Evolutionary conservation across 2,113 vertebrate species (phyloP).

Genomic region (Todiramphus saurophagus): DNA sequence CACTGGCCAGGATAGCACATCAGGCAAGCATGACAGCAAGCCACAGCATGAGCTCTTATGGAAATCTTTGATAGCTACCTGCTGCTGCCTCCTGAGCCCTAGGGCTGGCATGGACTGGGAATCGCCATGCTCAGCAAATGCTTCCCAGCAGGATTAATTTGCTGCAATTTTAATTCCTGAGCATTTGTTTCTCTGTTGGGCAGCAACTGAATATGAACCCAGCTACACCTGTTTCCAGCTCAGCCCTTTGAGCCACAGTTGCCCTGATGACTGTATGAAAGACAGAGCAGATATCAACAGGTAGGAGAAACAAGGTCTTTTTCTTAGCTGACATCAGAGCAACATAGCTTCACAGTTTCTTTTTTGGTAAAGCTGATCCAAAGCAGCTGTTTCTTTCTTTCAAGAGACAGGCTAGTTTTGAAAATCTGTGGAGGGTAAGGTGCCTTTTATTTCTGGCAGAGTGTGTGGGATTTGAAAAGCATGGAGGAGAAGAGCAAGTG

Average conservation of each 20-base stretch:
- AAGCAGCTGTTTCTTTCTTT: not conserved
- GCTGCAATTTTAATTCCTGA: not conserved
- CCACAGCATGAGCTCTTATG: not conserved
- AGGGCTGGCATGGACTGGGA: not conserved
- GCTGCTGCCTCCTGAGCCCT: not conserved
- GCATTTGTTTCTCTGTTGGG: not conserved
- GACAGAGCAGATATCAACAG: not conserved
- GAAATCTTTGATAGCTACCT: not conserved
- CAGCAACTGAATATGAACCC: not conserved
- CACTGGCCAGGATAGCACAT: not conserved
- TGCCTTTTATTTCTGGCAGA: not conserved
- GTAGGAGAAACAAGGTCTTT: not conserved
- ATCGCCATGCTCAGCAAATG: not conserved
- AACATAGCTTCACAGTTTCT: not conserved
- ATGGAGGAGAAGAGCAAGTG: not conserved
- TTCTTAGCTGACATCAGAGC: not conserved
- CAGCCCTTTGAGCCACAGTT: not conserved
- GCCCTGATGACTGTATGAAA: not conserved
- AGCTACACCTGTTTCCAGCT: not conserved
- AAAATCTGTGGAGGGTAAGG: not conserved
- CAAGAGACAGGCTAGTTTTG: not conserved
- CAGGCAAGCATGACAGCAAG: not conserved
- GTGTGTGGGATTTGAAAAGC: not conserved
- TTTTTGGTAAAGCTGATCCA: not conserved
- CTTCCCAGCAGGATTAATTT: not conserved